Evolutionary conservation across 2,113 vertebrate genomes (phyloP).

Genomic region (Larimichthys crocea): DNA sequence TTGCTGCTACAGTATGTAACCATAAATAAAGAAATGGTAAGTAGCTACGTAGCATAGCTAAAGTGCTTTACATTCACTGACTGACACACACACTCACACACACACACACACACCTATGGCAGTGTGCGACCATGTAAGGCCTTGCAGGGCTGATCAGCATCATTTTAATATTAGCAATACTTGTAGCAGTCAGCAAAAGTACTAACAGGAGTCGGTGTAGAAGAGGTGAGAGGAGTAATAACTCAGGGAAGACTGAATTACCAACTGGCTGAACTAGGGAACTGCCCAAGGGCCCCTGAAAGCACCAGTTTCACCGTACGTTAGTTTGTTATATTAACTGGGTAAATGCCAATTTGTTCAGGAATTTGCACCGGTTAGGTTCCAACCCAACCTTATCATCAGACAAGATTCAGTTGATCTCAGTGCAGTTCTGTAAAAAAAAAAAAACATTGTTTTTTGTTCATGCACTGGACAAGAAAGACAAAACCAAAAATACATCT

Average conservation of each 20-base stretch:
- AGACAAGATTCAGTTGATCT: too few relatives aligned
- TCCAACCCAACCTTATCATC: too few relatives aligned
- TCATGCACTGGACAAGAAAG: too few relatives aligned
- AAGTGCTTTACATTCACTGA: neutral
- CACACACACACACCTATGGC: neutral
- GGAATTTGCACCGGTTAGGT: neutral
- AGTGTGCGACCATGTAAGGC: neutral
- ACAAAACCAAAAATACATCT: too few relatives aligned
- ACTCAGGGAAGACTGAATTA: neutral
- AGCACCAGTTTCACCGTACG: neutral
- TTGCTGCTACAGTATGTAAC: neutral
- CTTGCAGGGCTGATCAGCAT: neutral
- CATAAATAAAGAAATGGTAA: conserved; percentile 1
- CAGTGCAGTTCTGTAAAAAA: too few relatives aligned
- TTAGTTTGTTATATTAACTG: neutral
- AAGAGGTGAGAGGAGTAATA: neutral
- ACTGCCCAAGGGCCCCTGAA: neutral
- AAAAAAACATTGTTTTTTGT: too few relatives aligned
- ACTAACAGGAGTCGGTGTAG: too few relatives aligned
- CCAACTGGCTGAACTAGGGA: neutral
- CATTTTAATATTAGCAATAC: too few relatives aligned
- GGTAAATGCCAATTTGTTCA: neutral
- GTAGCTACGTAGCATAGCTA: neutral
- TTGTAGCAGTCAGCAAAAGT: neutral
- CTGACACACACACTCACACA: neutral